Base-by-base conservation (phyloP, 2,113 vertebrate genomes). In the Prinia subflava region DNA sequence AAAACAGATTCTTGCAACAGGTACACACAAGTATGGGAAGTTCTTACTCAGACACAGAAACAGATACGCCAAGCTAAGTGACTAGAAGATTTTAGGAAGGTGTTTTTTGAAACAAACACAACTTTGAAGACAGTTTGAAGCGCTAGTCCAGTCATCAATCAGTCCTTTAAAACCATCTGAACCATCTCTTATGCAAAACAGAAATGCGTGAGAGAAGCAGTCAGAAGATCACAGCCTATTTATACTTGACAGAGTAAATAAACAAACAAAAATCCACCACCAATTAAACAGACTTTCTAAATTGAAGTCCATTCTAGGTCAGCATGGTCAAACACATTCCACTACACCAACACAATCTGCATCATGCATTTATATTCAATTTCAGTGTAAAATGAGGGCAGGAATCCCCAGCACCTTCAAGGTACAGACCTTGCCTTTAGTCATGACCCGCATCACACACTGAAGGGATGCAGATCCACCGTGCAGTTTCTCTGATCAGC, bases 1-100 rank as follows among this genome's bases (percentile, higher is more conserved):
- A 96, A 93, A 96, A 92, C 87, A 94, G 93, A 93, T 92, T 92
- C 87, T 92, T 80, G 62, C 90, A 96, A 96, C 94, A 97, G 92
- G 94, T 94, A 97, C 77, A 88, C 89, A 94, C 94, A 97, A 83
- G 96, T 24, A 94, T 39, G 71, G 84, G 95, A 90, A 93, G 90
- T 94, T 95, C 90, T 91, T 89, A 91, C 83, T 82, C 91, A 93
- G 5, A 83, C 35, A 87, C 62, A 90, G 63, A 75, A 90, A 94
- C 31, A 85, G 62, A 82, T 86, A 94, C 5, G n/a, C 71, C 82
- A 91, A 94, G 24, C 62, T 42, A 52, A 85, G 47, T 27, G 69
- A 74, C 78, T 39, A 37, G 60, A n/a, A 84, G 55, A 50, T 83
- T 47, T 94, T 37, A 55, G 60, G 30, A 91, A 87, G 17, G 35